Evolutionary conservation across 2,797 vertebrate genomes (phyloP).

Genomic region (Semotilus atromaculatus): DNA sequence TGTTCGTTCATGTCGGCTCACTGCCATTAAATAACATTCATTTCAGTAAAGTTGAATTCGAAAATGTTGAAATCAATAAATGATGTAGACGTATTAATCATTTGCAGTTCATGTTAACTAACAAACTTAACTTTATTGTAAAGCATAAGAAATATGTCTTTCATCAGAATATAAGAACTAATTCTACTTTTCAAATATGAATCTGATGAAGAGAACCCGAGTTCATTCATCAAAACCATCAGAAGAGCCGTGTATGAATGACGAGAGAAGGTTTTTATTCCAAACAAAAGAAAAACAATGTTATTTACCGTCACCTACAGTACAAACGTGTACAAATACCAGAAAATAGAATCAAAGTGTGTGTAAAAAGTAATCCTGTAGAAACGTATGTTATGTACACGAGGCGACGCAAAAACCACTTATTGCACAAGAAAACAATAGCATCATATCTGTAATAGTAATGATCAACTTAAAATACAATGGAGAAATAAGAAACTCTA

Average conservation of each 20-base stretch:
- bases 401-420: conserved; percentile 70
- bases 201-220: background rate
- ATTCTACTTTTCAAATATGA: background rate
- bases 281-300: conserved; percentile 36
- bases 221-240: background rate
- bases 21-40: no score
- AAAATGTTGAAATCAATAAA: background rate
- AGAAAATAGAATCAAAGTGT: conserved; percentile 64
- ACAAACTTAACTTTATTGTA: background rate
- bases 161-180: background rate
- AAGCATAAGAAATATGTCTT: background rate
- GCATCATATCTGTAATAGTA: conserved; percentile 58
- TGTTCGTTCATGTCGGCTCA: no score
- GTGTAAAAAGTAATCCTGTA: conserved; percentile 72
- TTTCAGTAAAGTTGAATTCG: no score
- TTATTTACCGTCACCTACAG: conserved; percentile 58
- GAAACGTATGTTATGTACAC: conserved; percentile 74
- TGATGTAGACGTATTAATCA: background rate
- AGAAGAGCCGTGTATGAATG: background rate
- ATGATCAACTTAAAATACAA: conserved; percentile 42
- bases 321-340: conserved; percentile 61
- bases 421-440: conserved; percentile 78
- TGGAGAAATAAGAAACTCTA: conserved; percentile 39
- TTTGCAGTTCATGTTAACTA: background rate
- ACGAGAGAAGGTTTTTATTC: conserved; percentile 42